These are phyloP conservation scores for Episyrphus balteatus DNA, from an alignment of 1,140 invertebrate species.

Conservation along the genomic window DNA sequence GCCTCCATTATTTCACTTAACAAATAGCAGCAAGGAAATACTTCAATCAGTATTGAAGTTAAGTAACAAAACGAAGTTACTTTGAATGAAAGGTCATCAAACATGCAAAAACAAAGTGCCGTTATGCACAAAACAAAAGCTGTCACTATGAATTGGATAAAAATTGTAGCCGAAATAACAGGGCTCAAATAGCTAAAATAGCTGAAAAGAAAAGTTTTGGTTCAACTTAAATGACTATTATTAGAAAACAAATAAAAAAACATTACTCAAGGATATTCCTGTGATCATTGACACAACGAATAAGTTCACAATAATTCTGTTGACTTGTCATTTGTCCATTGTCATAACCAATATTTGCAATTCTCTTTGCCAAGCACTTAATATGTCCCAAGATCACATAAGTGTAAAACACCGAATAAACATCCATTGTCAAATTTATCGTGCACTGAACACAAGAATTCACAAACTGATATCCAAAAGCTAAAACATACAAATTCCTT, in stretches of 20 bases:
- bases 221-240: too few relatives aligned
- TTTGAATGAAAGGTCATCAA: constrained; percentile 2
- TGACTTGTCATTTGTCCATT: not conserved
- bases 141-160: constrained; percentile 7
- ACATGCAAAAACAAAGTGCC: constrained; percentile 4
- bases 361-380: not conserved
- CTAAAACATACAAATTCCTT: too few relatives aligned
- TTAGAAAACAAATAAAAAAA: not conserved
- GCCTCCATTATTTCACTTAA: constrained; percentile 5
- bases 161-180: constrained; percentile 6
- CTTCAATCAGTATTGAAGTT: constrained; percentile 2
- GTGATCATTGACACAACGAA: not conserved
- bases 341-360: not conserved
- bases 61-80: constrained; percentile 2
- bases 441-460: too few relatives aligned
- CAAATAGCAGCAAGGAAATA: constrained; percentile 7
- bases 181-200: constrained; percentile 5
- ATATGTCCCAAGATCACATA: not conserved
- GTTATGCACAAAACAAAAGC: constrained; percentile 6
- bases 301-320: not conserved
- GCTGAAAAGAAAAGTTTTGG: not conserved
- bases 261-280: not conserved
- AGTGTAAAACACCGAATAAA: not conserved
- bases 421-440: not conserved
- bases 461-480: too few relatives aligned